Percentiles rank a stretch among this genome's conserved stretches.
phyloP scores from a whole-genome alignment of 2,113 vertebrate species.

The Aegotheles bennettii region DNA sequence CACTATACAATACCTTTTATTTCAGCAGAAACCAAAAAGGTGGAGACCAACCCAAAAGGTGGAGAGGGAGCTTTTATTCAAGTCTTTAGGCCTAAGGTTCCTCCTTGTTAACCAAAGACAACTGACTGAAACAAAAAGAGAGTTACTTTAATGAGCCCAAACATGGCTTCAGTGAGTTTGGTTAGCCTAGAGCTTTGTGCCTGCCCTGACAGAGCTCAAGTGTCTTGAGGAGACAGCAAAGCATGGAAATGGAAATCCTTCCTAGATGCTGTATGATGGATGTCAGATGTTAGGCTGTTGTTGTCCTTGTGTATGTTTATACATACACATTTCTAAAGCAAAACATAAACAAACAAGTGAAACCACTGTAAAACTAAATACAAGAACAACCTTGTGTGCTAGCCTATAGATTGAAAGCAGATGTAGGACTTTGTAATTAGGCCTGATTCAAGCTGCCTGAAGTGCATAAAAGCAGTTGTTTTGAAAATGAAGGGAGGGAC shows the following conservation, averaged over 20 bases:
- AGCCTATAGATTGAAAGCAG: constrained; percentile 74
- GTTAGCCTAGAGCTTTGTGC: background rate
- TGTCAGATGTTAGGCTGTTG: constrained; percentile 41
- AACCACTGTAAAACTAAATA: constrained; percentile 37
- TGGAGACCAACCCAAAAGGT: fast-evolving
- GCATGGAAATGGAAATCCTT: background rate
- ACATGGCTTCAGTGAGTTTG: background rate
- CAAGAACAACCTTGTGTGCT: constrained; percentile 58
- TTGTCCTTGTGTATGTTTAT: constrained; percentile 63
- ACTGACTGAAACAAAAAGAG: background rate
- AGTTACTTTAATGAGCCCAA: background rate
- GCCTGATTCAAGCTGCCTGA: constrained; percentile 53
- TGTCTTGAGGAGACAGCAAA: background rate
- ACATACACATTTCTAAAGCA: constrained; percentile 48
- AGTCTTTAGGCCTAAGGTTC: background rate
- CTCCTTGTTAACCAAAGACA: background rate
- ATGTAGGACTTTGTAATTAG: constrained; percentile 75
- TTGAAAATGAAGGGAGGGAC: constrained; percentile 62
- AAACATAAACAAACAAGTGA: constrained; percentile 71
- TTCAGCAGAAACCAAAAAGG: background rate
- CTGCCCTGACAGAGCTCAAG: background rate
- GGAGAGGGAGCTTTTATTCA: background rate
- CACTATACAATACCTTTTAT: background rate
- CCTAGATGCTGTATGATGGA: background rate
- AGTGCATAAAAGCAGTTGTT: constrained; percentile 70